Conservation (phyloP, 1,140 invertebrate species). For the Sminthurides bifidus region DNA sequence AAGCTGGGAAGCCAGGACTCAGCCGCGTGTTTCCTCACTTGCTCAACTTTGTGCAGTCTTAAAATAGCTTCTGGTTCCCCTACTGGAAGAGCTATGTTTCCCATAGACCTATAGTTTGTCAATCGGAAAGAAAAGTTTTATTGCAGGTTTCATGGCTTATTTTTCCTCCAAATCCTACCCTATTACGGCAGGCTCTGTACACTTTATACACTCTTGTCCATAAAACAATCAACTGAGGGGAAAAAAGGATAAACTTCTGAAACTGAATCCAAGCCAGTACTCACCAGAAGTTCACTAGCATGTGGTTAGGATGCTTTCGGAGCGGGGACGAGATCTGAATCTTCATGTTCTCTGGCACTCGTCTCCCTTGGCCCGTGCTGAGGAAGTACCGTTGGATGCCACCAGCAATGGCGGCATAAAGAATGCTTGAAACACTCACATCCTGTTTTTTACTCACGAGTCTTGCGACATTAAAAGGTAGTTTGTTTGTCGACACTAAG, state of each 20-base stretch:
- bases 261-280: neutral
- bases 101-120: neutral
- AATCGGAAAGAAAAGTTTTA: neutral
- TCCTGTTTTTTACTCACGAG: constrained; percentile 9
- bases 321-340: constrained; percentile 19
- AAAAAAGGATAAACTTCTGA: too few relatives aligned
- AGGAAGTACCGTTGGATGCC: constrained; percentile 19
- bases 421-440: constrained; percentile 15
- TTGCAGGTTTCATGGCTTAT: too few relatives aligned
- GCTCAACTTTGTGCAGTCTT: neutral
- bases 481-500: constrained; percentile 10
- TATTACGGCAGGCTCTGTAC: too few relatives aligned
- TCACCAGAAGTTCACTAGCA: constrained; percentile 25
- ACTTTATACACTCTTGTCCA: too few relatives aligned
- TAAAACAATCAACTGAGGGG: too few relatives aligned
- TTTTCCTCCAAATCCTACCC: too few relatives aligned
- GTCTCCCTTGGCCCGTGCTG: neutral
- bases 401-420: constrained; percentile 19
- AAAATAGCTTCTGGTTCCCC: neutral
- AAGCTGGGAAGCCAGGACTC: too few relatives aligned
- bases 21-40: too few relatives aligned
- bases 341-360: constrained; percentile 19
- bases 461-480: constrained; percentile 14
- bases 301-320: constrained; percentile 21
- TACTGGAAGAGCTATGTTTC: neutral